Base-by-base conservation (phyloP, 2,888 invertebrate species). In the Scaptomyza caliginosa region DNA sequence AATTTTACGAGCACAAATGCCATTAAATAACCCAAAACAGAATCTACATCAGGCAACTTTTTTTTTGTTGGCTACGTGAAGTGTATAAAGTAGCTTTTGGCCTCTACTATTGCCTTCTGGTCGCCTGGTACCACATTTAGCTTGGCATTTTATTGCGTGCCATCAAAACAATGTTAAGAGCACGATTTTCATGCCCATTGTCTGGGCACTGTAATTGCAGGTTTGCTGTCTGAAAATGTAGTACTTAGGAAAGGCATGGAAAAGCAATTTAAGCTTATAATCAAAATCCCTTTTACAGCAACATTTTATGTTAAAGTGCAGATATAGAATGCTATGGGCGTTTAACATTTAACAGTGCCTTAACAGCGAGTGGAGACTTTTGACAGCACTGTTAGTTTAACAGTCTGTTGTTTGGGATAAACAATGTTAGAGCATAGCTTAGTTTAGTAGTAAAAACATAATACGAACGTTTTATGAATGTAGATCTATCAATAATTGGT, bases 1-100 rank as follows among this genome's bases (percentile, higher is more conserved):
- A 80, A 69, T 71, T 81, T 81, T 81, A 81, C 81, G 81, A 81
- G 74, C 83, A 45, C 60, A 66, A 80, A 74, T 71, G 67, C 76
- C 83, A 81, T 80, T 81, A 81, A 81, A 78, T 72, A 68, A 80
- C 80, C 76, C 34, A 34, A 34, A 83, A 69, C 63, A 34, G 68
- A 72, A 72, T 67, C 64, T 80, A 67, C 74, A 76, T 77, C 76
- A 74, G 67, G 67, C 73, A 68, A 67, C 69, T 67, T 57, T 49
- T 63, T 74, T 57, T 60, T 60, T n/a, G 67, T 4, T 38, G 10
- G 19, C 30, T 78, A 79, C 81, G 76, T 79, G 76, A 76, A 79
- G 56, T 66, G 60, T 42, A 52, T 52, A 55, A 30, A 40, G 30
- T 54, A 19, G 34, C 42, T 32, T 23, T n/a, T 34, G 54, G 65